Evolutionary conservation across 2,113 vertebrate species (phyloP).

Genomic region (Ariopsis seemanni): DNA sequence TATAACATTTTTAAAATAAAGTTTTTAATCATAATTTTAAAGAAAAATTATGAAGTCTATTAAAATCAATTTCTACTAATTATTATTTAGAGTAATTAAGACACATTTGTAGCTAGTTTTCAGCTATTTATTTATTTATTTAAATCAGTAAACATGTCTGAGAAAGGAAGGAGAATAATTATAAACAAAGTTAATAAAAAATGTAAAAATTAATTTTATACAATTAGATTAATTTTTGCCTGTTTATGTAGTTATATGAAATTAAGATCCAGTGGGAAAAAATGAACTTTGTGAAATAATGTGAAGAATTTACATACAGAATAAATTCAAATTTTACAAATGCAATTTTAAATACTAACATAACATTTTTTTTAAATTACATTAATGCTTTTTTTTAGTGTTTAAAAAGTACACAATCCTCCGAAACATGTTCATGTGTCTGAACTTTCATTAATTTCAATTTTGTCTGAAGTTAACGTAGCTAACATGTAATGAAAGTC

Average conservation of each 20-base stretch:
- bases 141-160: no score
- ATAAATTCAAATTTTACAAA: neutral
- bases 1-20: no score
- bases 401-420: neutral
- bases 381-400: neutral
- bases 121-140: no score
- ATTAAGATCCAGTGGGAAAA: neutral
- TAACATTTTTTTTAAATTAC: neutral
- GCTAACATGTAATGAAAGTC: no score
- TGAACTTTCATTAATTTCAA: neutral
- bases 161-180: no score
- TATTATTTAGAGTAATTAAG: neutral
- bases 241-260: neutral
- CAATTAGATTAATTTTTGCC: neutral
- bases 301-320: neutral
- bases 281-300: neutral
- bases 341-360: neutral
- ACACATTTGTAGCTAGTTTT: no score
- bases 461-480: no score
- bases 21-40: neutral
- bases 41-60: neutral
- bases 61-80: neutral
- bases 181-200: neutral
- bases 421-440: neutral
- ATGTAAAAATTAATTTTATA: neutral